Evolutionary conservation across 2,888 invertebrate species (phyloP).

Genomic region (Clunio marinus): DNA sequence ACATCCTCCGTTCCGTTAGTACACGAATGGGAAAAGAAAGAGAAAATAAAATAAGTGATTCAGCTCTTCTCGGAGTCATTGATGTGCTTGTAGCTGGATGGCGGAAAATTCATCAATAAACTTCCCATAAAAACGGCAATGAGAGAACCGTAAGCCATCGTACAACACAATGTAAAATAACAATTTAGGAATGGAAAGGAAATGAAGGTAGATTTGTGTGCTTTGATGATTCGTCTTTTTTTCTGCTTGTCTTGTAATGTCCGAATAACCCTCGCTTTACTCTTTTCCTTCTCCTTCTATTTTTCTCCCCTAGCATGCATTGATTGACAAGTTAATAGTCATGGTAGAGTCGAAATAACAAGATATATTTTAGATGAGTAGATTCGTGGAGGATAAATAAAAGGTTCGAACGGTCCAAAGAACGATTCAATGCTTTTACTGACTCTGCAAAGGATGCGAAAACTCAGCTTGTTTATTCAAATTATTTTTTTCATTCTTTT

Average conservation of each 20-base stretch:
- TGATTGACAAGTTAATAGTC: conserved; percentile 35
- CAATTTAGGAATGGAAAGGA: background rate
- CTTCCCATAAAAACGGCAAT: background rate
- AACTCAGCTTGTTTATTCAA: conserved; percentile 18
- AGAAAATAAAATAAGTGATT: conserved; percentile 12
- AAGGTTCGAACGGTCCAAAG: background rate
- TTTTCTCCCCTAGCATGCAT: no score
- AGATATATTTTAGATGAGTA: conserved; percentile 21
- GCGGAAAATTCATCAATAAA: conserved; percentile 24
- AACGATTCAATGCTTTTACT: conserved; percentile 8
- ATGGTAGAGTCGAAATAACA: conserved; percentile 18
- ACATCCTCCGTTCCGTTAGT: no score
- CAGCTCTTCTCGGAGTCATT: conserved; percentile 15
- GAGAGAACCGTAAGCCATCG: background rate
- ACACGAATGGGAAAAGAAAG: background rate
- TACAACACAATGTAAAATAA: conserved; percentile 2
- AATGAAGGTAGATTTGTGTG: conserved; percentile 24
- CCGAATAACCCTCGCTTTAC: background rate
- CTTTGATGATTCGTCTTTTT: background rate
- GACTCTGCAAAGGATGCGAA: conserved; percentile 2
- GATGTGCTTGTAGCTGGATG: conserved; percentile 5
- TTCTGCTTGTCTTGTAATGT: background rate
- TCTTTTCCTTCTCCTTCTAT: background rate
- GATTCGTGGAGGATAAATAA: background rate
- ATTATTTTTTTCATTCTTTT: conserved; percentile 16